A percentile compares a stretch with the other conserved stretches of the same genome.
phyloP scores from a whole-genome alignment of 2,888 invertebrate genomes.

The Torymus aiolomorphi region DNA sequence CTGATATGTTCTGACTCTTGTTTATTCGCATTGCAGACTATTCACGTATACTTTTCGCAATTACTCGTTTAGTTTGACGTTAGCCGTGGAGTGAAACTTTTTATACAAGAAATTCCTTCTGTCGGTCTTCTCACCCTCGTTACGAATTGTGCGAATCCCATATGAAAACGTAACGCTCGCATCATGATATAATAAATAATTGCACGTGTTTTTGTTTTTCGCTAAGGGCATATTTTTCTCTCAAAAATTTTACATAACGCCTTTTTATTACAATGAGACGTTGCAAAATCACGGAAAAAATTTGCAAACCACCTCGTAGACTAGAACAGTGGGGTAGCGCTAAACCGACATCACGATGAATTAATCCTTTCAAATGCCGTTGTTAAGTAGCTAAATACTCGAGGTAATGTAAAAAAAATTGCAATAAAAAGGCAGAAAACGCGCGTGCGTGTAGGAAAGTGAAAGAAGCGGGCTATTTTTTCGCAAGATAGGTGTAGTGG shows the following conservation, averaged over 20 bases:
- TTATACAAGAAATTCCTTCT: neutral
- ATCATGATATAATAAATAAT: neutral
- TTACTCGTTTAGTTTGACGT: too few species aligned
- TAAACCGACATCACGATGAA: neutral
- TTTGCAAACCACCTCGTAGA: neutral
- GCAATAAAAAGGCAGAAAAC: constrained; percentile 2
- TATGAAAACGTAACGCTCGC: neutral
- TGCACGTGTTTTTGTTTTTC: neutral
- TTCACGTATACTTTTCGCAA: too few species aligned
- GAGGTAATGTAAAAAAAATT: constrained; percentile 8
- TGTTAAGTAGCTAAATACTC: neutral
- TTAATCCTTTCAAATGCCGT: neutral
- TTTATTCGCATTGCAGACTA: too few species aligned
- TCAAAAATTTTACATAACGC: constrained; percentile 1
- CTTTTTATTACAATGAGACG: neutral
- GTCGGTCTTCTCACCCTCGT: neutral
- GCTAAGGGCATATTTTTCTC: neutral
- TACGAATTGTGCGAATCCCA: neutral
- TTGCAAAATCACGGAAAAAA: neutral
- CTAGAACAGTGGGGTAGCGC: neutral
- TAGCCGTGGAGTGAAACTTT: neutral
- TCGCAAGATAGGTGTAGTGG: constrained; percentile 28
- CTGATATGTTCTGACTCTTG: too few species aligned
- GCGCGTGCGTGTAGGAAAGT: constrained; percentile 5
- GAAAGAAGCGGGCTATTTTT: constrained; percentile 38